phyloP scores from a whole-genome alignment of 2,888 invertebrate genomes.

The Siphlonurus alternatus region DNA sequence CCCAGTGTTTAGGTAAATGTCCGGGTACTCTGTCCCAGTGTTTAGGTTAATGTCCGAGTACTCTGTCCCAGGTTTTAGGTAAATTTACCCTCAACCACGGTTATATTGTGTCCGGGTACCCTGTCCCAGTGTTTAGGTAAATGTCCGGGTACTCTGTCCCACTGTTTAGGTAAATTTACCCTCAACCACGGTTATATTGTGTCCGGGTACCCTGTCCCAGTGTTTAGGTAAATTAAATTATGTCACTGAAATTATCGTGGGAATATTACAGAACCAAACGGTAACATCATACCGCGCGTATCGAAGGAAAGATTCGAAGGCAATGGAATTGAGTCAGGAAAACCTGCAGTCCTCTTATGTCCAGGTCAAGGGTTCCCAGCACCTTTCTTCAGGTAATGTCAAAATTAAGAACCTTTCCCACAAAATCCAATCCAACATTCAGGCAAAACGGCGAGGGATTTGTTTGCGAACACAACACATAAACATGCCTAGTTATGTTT shows the following conservation, averaged over 20 bases:
- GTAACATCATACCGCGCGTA: conserved; percentile 17
- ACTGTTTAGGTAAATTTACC: conserved; percentile 19
- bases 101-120: not conserved
- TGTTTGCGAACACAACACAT: not conserved
- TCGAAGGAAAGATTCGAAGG: conserved; percentile 19
- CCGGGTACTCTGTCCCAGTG: conserved; percentile 22
- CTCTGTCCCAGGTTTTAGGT: conserved; percentile 24
- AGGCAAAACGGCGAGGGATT: conserved; percentile 2
- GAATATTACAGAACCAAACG: conserved; percentile 15
- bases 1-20: conserved; percentile 22
- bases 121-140: conserved; percentile 2
- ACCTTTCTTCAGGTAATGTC: conserved; percentile 16
- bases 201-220: not conserved
- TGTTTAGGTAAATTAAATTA: conserved; percentile 6
- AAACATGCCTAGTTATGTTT: not conserved
- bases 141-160: conserved; percentile 19
- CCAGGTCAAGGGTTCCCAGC: conserved; percentile 19
- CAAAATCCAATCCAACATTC: conserved; percentile 5
- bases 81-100: conserved; percentile 13
- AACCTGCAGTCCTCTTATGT: conserved; percentile 17
- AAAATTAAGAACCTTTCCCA: not conserved
- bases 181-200: not conserved
- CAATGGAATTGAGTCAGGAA: conserved; percentile 13
- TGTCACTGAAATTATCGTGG: too few species aligned
- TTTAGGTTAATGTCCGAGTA: conserved; percentile 22